These are phyloP conservation scores for Novumbra hubbsi DNA, from an alignment of 2,797 vertebrate genomes.

Conservation along the genomic window DNA sequence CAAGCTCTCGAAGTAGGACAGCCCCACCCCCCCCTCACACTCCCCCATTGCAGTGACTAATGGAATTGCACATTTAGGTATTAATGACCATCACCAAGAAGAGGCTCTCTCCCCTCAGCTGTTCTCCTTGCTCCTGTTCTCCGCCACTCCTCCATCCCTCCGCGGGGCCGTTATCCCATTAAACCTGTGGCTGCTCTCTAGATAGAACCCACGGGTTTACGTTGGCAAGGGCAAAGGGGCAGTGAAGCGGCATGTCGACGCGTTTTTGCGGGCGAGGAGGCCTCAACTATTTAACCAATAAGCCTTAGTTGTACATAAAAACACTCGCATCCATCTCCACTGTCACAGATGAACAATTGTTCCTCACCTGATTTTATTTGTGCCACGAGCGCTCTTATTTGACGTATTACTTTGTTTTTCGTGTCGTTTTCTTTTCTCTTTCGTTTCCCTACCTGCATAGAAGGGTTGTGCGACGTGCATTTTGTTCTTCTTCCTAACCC, in stretches of 20 bases:
- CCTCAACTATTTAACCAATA: conserved; percentile 98
- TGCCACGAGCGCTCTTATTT: conserved; percentile 80
- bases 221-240: conserved; percentile 78
- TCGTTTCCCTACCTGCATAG: conserved; percentile 62
- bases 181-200: conserved; percentile 78
- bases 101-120: conserved; percentile 41
- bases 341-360: conserved; percentile 87
- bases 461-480: conserved; percentile 74
- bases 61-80: conserved; percentile 88
- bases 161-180: conserved; percentile 31
- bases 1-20: conserved; percentile 98
- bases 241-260: conserved; percentile 56
- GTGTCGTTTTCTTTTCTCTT: conserved; percentile 53
- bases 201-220: conserved; percentile 89
- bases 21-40: conserved; percentile 36
- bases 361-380: conserved; percentile 85
- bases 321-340: conserved; percentile 83
- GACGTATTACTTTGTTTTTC: conserved; percentile 49
- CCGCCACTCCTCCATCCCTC: conserved; percentile 14
- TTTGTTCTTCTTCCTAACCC: conserved; percentile 61
- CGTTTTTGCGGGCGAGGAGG: conserved; percentile 79
- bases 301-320: conserved; percentile 99
- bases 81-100: conserved; percentile 77
- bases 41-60: conserved; percentile 78
- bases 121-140: conserved; percentile 25